Evolutionary conservation across 2,113 vertebrate species (phyloP), one percentile per base, ranked within the genome.

Genomic region (Sardina pilchardus): DNA sequence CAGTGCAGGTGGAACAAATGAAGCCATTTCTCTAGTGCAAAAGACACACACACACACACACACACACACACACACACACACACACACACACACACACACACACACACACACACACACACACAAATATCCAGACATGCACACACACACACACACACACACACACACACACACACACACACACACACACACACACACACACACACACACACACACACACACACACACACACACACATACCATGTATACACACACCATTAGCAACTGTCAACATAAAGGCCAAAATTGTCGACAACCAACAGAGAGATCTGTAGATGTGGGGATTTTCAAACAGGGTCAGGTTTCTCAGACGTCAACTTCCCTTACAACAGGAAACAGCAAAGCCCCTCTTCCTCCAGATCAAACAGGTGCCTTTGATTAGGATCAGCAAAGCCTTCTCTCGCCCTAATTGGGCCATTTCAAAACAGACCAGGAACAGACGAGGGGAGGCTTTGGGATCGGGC

Each of bases 381-480:
- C 26, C 12, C 26, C 12, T 4, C 1, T 7, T 71, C 26, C 63
- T 34, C 26, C 10, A 71, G n/a, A 71, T 71, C 6, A 71, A 34
- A 71, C 63, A 14, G 63, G 63, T 71, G 26, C 12, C 26, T 71
- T 71, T 71, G 63, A 71, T 71, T 34, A 71, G 63, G 63, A 71
- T 17, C 50, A 63, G 12, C 6, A n/a, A 43, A 82, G 6, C 30
- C 45, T 47, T 53, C 75, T 80, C 45, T 50, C 8, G 44, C 81
- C 14, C 48, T 87, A 87, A 84, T 75, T 84, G 67, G 47, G 14
- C 45, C 48, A 81, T 53, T 83, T 30, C 26, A 39, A 48, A n/a
- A 63, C 26, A 63, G 24, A 63, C n/a, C n/a, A n/a, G 14, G 21
- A n/a, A 24, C 9, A n/a, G 63, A 30, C 63, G 34, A 9, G 8